Base-by-base conservation (phyloP, 2,797 vertebrate genomes). In the Micropoecilia bifurca region DNA sequence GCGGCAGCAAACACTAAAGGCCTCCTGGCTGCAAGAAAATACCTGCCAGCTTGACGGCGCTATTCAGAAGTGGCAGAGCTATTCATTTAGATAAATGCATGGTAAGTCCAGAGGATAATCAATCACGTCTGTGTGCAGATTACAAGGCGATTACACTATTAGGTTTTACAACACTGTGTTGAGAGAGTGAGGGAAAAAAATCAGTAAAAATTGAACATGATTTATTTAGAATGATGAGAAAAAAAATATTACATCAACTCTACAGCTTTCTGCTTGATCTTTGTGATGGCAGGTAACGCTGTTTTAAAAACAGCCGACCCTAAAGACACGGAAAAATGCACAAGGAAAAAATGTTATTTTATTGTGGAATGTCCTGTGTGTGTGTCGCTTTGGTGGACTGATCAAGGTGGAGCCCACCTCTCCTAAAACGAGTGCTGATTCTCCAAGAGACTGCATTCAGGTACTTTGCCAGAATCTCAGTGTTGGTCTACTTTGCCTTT, bases 11-110 rank as follows among this genome's bases (percentile, higher is more conserved):
- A 81, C 87, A 83, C 1, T 63, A 66, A 30, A 71, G 22, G 30
- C 74, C 48, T 74, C 72, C 68, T 77, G 81, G 78, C 3, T 88
- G 85, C 82, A 45, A 89, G 89, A 91, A 82, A 77, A 83, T 77
- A 91, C 90, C 88, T 76, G 89, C 80, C 83, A 46, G 50, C 79
- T 83, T 88, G 85, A 89, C 89, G 76, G 77, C 77, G 79, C 53
- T 74, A 20, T 77, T 83, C 80, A 80, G 76, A 78, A 63, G 83
- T 75, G 81, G 90, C 16, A 22, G 73, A 59, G 48, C 66, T 79
- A 82, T 86, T 91, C 13, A 57, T 82, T 71, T 78, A 45, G 41
- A 45, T n/a, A 78, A 83, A 61, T 81, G 81, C 75, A 89, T 77
- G 77, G 25, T 73, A 48, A 63, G 77, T 50, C 77, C 81, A 76